These are phyloP conservation scores for Epirrhoe alternata DNA, from an alignment of 2,888 invertebrate genomes.

Conservation along the genomic window DNA sequence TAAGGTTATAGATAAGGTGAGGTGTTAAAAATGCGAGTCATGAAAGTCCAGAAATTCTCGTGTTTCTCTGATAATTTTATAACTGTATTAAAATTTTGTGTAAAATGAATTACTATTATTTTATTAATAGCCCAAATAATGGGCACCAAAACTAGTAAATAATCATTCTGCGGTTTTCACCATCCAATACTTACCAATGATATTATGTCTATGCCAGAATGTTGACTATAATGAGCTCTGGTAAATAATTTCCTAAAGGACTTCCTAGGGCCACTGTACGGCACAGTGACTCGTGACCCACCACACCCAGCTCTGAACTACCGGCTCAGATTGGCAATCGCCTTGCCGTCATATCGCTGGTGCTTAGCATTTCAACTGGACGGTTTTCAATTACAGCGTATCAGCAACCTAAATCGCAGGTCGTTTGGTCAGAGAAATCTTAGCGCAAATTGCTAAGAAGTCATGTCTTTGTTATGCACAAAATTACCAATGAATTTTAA, in stretches of 20 bases:
- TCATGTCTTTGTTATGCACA: not conserved
- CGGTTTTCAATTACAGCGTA: constrained; percentile 35
- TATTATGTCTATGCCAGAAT: too few relatives aligned
- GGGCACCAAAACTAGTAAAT: too few relatives aligned
- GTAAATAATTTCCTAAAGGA: not conserved
- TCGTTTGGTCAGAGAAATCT: constrained; percentile 34
- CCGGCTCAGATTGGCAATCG: constrained; percentile 59
- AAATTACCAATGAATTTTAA: not conserved
- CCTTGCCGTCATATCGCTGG: constrained; percentile 43
- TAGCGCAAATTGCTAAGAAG: not conserved
- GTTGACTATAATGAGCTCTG: too few relatives aligned
- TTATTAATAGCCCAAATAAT: too few relatives aligned
- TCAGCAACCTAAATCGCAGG: constrained; percentile 33
- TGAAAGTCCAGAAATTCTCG: too few relatives aligned
- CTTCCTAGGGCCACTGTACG: constrained; percentile 33
- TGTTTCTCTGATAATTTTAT: too few relatives aligned
- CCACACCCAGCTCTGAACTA: constrained; percentile 66
- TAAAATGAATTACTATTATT: too few relatives aligned
- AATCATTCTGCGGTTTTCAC: too few relatives aligned
- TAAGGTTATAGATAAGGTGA: too few relatives aligned
- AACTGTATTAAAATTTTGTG: too few relatives aligned
- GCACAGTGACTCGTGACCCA: constrained; percentile 60
- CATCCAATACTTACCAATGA: too few relatives aligned
- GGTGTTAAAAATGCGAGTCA: too few relatives aligned
- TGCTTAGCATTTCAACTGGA: constrained; percentile 39